phyloP scores from a whole-genome alignment of 1,140 invertebrate species.

The Leptinotarsa undecemlineata region DNA sequence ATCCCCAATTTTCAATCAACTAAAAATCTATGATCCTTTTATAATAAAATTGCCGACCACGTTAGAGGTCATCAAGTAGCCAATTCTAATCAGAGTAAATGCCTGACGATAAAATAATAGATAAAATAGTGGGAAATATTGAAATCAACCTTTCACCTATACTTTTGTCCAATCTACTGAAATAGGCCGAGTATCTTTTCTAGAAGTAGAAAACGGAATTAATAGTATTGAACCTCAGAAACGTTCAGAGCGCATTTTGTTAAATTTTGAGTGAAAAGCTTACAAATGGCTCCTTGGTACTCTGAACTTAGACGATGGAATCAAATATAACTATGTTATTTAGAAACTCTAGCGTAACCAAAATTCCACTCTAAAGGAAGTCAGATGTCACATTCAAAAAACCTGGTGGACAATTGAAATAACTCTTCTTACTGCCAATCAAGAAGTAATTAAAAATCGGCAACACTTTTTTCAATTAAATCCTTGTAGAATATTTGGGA shows the following conservation, averaged over 20 bases:
- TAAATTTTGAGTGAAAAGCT: constrained; percentile 18
- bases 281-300: constrained; percentile 26
- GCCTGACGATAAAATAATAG: background rate
- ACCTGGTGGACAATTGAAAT: no score
- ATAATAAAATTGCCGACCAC: no score
- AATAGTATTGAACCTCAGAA: constrained; percentile 13
- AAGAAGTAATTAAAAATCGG: no score
- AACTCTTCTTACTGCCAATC: no score
- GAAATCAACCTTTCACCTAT: background rate
- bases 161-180: background rate
- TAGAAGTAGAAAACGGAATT: constrained; percentile 6
- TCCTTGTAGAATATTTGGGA: background rate
- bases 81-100: no score
- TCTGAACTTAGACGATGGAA: background rate
- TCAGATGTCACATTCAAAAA: no score
- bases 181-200: constrained; percentile 13
- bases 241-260: constrained; percentile 12
- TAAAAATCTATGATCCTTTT: no score
- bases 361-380: no score
- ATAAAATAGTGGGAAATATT: background rate
- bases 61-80: no score
- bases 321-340: no score
- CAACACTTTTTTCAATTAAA: background rate
- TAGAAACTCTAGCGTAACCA: no score
- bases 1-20: background rate